These are phyloP conservation scores for Dendroctonus valens DNA, from an alignment of 1,140 invertebrate species.

Conservation along the genomic window DNA sequence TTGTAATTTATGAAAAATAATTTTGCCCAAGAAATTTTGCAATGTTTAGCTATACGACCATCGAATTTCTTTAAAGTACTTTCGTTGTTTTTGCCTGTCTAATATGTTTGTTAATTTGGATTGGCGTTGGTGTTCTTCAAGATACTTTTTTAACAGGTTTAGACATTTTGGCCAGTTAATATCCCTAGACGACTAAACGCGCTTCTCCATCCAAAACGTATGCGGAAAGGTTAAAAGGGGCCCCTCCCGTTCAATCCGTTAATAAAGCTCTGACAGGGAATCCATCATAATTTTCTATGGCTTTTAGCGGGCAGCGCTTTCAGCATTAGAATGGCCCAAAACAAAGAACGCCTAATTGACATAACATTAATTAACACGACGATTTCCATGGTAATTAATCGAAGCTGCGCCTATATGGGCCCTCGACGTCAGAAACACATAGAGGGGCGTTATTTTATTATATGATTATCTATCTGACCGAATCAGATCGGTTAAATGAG, in stretches of 20 bases:
- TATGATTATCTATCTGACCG: no score
- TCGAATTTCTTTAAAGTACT: no score
- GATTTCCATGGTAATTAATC: constrained; percentile 27
- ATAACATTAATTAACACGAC: constrained; percentile 33
- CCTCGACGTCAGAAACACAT: neutral
- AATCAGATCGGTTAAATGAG: no score
- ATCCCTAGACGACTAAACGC: neutral
- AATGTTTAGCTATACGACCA: no score
- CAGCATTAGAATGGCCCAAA: constrained; percentile 26
- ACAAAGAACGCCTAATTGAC: constrained; percentile 33
- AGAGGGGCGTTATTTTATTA: no score
- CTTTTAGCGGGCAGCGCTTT: constrained; percentile 30
- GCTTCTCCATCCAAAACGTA: constrained; percentile 3
- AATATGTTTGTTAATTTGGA: no score
- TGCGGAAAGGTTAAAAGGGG: constrained; percentile 27
- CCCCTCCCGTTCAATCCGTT: constrained; percentile 28
- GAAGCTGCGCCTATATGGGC: constrained; percentile 6
- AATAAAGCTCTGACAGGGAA: constrained; percentile 33
- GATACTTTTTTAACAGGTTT: no score
- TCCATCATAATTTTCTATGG: constrained; percentile 34
- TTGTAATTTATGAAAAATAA: no score
- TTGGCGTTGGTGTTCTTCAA: no score
- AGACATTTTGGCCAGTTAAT: no score
- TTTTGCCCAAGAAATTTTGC: no score
- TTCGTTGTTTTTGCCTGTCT: no score